Evolutionary conservation across 2,113 vertebrate species (phyloP).

Genomic region (Chlorocebus sabaeus): DNA sequence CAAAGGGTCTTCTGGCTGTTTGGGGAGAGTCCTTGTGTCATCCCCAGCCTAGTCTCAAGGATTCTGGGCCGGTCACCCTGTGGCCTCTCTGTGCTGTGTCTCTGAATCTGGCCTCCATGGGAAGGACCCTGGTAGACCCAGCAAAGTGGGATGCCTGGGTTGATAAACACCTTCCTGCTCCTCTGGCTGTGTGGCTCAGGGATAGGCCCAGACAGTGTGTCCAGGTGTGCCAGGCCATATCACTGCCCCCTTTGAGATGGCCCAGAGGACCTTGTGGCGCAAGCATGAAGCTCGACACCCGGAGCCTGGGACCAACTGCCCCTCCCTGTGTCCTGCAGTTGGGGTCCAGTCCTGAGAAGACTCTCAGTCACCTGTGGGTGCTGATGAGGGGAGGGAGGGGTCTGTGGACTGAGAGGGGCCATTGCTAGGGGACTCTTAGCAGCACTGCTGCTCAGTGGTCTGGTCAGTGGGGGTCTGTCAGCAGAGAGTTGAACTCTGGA

Average conservation of each 20-base stretch:
- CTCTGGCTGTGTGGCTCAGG: background rate
- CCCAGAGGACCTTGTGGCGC: background rate
- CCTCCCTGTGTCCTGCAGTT: background rate
- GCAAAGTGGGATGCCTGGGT: no score
- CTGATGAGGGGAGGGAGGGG: background rate
- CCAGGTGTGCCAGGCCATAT: background rate
- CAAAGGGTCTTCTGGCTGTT: background rate
- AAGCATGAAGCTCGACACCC: conserved; percentile 72
- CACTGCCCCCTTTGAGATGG: background rate
- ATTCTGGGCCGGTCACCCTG: background rate
- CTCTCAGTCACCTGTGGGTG: background rate
- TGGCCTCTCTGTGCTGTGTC: background rate
- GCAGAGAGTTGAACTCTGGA: no score
- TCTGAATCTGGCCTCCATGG: background rate
- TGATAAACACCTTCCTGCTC: background rate
- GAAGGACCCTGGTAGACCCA: no score
- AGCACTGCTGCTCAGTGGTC: accelerated
- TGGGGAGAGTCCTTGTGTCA: background rate
- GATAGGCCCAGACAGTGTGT: background rate
- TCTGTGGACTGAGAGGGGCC: background rate
- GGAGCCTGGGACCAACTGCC: background rate
- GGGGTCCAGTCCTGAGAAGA: background rate
- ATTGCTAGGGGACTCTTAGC: no score
- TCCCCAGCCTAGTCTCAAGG: background rate
- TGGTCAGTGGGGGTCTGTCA: no score